Conservation (phyloP, 1,140 invertebrate genomes). For the Drosophila tristis region DNA sequence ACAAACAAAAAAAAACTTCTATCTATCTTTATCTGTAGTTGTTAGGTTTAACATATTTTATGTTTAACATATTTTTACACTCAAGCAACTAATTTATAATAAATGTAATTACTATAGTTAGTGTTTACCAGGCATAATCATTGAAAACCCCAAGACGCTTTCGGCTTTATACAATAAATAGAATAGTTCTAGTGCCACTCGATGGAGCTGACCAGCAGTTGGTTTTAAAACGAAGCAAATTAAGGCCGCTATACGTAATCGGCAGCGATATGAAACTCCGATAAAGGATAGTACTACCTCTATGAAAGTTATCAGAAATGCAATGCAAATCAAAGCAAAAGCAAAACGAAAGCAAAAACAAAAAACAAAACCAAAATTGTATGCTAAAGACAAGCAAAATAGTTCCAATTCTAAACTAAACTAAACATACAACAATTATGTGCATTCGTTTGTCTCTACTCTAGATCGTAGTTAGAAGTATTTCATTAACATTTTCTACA, state of each 20-base stretch:
- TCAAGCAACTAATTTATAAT: conserved; percentile 62
- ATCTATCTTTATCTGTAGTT: conserved; percentile 44
- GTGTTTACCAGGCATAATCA: conserved; percentile 64
- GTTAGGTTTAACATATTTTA: conserved; percentile 48
- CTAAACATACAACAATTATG: too few relatives aligned
- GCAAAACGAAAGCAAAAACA: conserved; percentile 22
- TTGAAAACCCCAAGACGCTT: conserved; percentile 60
- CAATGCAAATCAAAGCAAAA: conserved; percentile 41
- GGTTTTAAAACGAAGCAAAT: conserved; percentile 30
- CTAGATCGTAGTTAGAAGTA: neutral
- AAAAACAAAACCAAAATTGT: too few relatives aligned
- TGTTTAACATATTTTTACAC: conserved; percentile 63
- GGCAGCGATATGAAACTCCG: conserved; percentile 24
- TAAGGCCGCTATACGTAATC: conserved; percentile 55
- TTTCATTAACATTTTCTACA: conserved; percentile 49
- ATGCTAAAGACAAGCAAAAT: conserved; percentile 21
- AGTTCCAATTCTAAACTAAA: conserved; percentile 29
- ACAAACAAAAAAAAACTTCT: neutral
- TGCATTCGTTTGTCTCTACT: too few relatives aligned
- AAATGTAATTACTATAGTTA: conserved; percentile 47
- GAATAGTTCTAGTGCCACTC: conserved; percentile 38
- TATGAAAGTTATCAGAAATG: conserved; percentile 21
- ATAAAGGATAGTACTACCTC: conserved; percentile 6
- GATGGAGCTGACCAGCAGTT: conserved; percentile 67
- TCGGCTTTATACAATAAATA: conserved; percentile 63